These are phyloP conservation scores for Orussus abietinus DNA, from an alignment of 1,140 invertebrate species.

Conservation along the genomic window DNA sequence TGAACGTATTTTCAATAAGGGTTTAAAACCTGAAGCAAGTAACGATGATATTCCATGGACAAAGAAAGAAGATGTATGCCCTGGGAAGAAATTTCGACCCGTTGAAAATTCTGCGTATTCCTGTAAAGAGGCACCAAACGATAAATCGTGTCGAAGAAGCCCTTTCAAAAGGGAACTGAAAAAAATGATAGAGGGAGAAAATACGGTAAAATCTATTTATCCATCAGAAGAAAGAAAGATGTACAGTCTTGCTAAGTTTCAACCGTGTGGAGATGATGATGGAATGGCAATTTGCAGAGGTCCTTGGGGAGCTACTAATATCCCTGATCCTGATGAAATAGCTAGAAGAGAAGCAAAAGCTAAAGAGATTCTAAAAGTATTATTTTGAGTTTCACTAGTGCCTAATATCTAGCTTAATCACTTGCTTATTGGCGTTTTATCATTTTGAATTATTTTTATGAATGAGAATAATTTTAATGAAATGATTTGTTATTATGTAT, in stretches of 20 bases:
- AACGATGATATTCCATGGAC: slow-evolving; percentile 22
- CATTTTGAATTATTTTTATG: too few relatives aligned
- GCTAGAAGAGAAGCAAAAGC: slow-evolving; percentile 16
- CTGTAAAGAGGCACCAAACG: slow-evolving; percentile 24
- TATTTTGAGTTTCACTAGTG: too few relatives aligned
- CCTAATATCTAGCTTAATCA: too few relatives aligned
- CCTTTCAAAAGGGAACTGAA: slow-evolving; percentile 16
- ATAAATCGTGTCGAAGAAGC: slow-evolving; percentile 26
- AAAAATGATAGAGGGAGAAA: neutral
- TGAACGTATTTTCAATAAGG: slow-evolving; percentile 19
- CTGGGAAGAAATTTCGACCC: slow-evolving; percentile 28
- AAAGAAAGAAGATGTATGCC: slow-evolving; percentile 25
- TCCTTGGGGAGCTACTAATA: slow-evolving; percentile 21
- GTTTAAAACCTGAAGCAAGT: slow-evolving; percentile 6
- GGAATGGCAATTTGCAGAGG: slow-evolving; percentile 22
- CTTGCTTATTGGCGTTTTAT: too few relatives aligned
- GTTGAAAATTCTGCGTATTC: slow-evolving; percentile 15
- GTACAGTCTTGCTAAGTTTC: slow-evolving; percentile 23
- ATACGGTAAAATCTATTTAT: neutral
- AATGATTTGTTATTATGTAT: too few relatives aligned
- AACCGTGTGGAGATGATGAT: slow-evolving; percentile 25
- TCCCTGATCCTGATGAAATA: slow-evolving; percentile 17
- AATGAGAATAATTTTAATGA: too few relatives aligned
- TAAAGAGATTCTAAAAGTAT: slow-evolving; percentile 20
- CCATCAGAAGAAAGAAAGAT: slow-evolving; percentile 14